These are phyloP conservation scores for Rutilus rutilus DNA, from an alignment of 2,113 vertebrate species.

Conservation along the genomic window DNA sequence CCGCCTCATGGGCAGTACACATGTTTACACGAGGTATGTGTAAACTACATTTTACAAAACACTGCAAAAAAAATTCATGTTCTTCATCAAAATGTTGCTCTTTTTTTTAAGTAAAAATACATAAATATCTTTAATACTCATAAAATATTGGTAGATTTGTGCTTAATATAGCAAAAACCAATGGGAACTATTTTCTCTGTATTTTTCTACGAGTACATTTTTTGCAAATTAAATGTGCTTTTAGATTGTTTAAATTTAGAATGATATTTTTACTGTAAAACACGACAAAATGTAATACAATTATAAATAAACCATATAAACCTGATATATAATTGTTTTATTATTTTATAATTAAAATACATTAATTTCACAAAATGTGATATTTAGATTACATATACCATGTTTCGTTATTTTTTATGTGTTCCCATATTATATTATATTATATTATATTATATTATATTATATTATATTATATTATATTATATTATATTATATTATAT, in stretches of 20 bases:
- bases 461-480: not conserved
- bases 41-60: too few relatives aligned
- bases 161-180: not conserved
- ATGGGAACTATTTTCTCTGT: too few relatives aligned
- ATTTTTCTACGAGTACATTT: too few relatives aligned
- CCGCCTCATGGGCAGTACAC: conserved; percentile 97
- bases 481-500: not conserved
- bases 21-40: conserved; percentile 90
- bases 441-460: too few relatives aligned
- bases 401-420: not conserved
- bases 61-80: not conserved
- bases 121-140: not conserved
- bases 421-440: not conserved
- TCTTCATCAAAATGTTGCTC: not conserved
- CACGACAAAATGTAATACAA: not conserved
- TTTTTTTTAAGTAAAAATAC: not conserved
- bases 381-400: not conserved
- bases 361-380: not conserved
- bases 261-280: not conserved
- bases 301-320: not conserved
- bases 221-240: too few relatives aligned
- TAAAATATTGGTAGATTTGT: not conserved
- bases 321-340: too few relatives aligned
- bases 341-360: not conserved
- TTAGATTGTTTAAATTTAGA: too few relatives aligned